These are phyloP conservation scores for Myxocyprinus asiaticus DNA, from an alignment of 2,113 vertebrate species.

Conservation along the genomic window DNA sequence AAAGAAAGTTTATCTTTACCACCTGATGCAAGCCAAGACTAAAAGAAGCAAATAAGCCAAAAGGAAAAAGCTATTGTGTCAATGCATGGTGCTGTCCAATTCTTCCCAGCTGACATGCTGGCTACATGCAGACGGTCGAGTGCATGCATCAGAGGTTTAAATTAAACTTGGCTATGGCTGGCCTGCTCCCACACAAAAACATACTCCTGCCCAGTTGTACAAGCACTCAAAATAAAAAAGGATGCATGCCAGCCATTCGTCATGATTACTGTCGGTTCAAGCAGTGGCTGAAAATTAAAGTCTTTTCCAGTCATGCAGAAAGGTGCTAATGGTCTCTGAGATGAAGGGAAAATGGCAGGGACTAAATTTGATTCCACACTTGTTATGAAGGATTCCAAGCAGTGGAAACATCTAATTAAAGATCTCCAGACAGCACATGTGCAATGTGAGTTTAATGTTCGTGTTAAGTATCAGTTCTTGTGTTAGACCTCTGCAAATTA, in stretches of 20 bases:
- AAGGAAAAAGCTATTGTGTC: slow-evolving; percentile 17
- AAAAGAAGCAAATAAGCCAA: slow-evolving; percentile 5
- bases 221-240: slow-evolving; percentile 36
- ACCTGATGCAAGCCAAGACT: background rate
- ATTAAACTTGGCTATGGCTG: slow-evolving; percentile 8
- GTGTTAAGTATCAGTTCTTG: background rate
- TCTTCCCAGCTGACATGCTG: background rate
- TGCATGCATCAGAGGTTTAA: slow-evolving; percentile 46
- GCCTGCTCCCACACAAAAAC: background rate
- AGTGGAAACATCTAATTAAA: slow-evolving; percentile 20
- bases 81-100: slow-evolving; percentile 30
- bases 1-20: background rate
- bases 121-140: slow-evolving; percentile 22
- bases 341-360: slow-evolving; percentile 11
- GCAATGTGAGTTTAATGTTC: background rate
- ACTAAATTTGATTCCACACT: slow-evolving; percentile 35
- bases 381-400: background rate
- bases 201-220: background rate
- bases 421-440: background rate
- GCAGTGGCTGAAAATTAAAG: slow-evolving; percentile 45
- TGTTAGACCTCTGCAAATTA: slow-evolving; percentile 2
- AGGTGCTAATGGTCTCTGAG: slow-evolving; percentile 52
- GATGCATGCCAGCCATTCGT: slow-evolving; percentile 31
- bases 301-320: slow-evolving; percentile 43
- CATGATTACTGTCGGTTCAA: slow-evolving; percentile 43